These are phyloP conservation scores for Ormyrus labotus DNA, from an alignment of 2,888 invertebrate species.

Conservation along the genomic window DNA sequence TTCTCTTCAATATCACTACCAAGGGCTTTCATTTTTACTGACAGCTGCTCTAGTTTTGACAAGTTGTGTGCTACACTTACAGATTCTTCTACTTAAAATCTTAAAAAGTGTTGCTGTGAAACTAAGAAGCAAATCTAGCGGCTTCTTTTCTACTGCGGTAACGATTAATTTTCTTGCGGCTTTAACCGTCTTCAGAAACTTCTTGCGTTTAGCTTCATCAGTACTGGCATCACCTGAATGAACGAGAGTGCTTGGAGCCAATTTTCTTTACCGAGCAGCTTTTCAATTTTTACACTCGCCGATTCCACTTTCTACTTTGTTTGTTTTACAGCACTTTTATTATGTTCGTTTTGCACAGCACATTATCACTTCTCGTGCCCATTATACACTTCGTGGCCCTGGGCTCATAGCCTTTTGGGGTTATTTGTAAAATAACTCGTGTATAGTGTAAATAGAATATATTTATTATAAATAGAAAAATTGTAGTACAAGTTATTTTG, in stretches of 20 bases:
- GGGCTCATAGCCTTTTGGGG: conserved; percentile 47
- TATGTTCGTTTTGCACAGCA: not conserved
- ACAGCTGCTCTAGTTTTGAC: no score
- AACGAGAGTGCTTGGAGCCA: conserved; percentile 40
- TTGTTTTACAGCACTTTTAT: not conserved
- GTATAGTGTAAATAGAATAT: no score
- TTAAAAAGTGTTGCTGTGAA: conserved; percentile 30
- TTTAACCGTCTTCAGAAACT: conserved; percentile 57
- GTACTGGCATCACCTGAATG: conserved; percentile 4
- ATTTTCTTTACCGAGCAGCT: conserved; percentile 45
- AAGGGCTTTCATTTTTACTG: no score
- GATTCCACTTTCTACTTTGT: not conserved
- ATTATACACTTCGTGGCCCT: conserved; percentile 7
- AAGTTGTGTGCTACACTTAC: no score
- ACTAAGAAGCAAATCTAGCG: conserved; percentile 57
- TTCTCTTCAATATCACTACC: no score
- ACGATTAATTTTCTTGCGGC: conserved; percentile 59
- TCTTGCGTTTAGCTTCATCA: conserved; percentile 11
- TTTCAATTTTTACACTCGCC: conserved; percentile 55
- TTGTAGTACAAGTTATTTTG: no score
- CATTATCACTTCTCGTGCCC: not conserved
- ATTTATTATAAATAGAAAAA: no score
- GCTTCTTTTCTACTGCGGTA: conserved; percentile 58
- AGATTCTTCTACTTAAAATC: no score
- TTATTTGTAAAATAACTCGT: not conserved